Percentiles rank a stretch among this genome's conserved stretches.
phyloP scores from a whole-genome alignment of 2,888 invertebrate genomes.

The Luperina testacea region DNA sequence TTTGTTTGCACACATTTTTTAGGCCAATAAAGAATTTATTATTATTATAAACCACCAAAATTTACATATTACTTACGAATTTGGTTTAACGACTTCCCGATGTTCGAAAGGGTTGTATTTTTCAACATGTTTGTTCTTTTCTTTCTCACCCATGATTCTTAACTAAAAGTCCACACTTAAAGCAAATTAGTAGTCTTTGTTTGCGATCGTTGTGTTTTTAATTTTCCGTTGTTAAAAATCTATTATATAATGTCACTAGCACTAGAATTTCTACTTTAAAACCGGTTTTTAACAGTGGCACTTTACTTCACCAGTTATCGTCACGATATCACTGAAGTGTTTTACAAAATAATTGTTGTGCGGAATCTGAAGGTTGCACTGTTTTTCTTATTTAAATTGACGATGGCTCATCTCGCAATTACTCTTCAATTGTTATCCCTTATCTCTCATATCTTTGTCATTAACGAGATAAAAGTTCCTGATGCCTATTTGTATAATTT shows the following conservation, averaged over 20 bases:
- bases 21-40: background rate
- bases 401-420: slow-evolving; percentile 35
- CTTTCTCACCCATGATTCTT: slow-evolving; percentile 53
- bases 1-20: background rate
- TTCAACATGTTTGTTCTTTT: slow-evolving; percentile 49
- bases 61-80: slow-evolving; percentile 79
- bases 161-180: background rate
- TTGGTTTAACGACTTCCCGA: slow-evolving; percentile 81
- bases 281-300: slow-evolving; percentile 10
- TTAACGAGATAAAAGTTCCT: slow-evolving; percentile 41
- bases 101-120: slow-evolving; percentile 84
- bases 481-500: slow-evolving; percentile 34
- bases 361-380: slow-evolving; percentile 24
- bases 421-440: slow-evolving; percentile 42
- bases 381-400: slow-evolving; percentile 46
- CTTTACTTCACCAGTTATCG: slow-evolving; percentile 16
- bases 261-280: slow-evolving; percentile 10
- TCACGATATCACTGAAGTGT: slow-evolving; percentile 26
- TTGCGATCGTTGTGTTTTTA: slow-evolving; percentile 7
- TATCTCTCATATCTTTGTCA: slow-evolving; percentile 53
- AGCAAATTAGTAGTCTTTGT: slow-evolving; percentile 12
- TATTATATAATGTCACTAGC: slow-evolving; percentile 2
- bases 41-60: background rate
- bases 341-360: slow-evolving; percentile 12
- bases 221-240: slow-evolving; percentile 30